Evolutionary conservation across 2,888 invertebrate species (phyloP).

Genomic region (Oscheius sp.): DNA sequence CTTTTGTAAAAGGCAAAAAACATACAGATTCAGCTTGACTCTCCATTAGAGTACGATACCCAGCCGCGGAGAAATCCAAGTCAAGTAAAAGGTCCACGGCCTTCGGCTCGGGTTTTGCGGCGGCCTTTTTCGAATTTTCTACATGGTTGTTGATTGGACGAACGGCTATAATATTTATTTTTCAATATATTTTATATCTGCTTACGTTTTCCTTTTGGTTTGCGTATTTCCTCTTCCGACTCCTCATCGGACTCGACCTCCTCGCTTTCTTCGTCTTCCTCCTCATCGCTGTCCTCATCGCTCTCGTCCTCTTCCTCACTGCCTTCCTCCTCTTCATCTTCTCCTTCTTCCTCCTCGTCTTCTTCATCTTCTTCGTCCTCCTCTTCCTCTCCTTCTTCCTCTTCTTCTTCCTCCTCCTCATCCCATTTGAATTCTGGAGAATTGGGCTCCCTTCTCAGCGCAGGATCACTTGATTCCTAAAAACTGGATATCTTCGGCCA

Average conservation of each 20-base stretch:
- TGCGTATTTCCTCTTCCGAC: slow-evolving; percentile 2
- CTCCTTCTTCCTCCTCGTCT: slow-evolving; percentile 43
- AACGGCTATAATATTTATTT: no score
- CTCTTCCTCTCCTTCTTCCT: slow-evolving; percentile 61
- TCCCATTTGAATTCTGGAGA: slow-evolving; percentile 50
- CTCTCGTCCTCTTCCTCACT: slow-evolving; percentile 53
- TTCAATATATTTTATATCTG: not conserved
- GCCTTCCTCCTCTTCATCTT: slow-evolving; percentile 42
- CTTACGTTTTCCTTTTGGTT: slow-evolving; percentile 10
- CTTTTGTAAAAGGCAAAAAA: not conserved
- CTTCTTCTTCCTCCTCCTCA: slow-evolving; percentile 58
- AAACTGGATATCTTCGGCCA: no score
- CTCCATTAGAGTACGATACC: slow-evolving; percentile 48
- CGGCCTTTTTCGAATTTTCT: not conserved
- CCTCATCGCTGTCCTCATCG: slow-evolving; percentile 57
- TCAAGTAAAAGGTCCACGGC: slow-evolving; percentile 57
- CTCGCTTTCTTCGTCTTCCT: slow-evolving; percentile 41
- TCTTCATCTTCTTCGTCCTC: slow-evolving; percentile 54
- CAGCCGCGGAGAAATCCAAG: slow-evolving; percentile 59
- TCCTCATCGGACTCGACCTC: slow-evolving; percentile 43
- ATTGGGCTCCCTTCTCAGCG: slow-evolving; percentile 46
- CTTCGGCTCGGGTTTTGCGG: slow-evolving; percentile 22
- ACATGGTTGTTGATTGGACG: slow-evolving; percentile 7
- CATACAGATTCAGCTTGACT: slow-evolving; percentile 16
- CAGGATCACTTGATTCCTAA: slow-evolving; percentile 44